These are phyloP conservation scores for Notechis scutatus DNA, from an alignment of 2,113 vertebrate genomes.

Conservation along the genomic window DNA sequence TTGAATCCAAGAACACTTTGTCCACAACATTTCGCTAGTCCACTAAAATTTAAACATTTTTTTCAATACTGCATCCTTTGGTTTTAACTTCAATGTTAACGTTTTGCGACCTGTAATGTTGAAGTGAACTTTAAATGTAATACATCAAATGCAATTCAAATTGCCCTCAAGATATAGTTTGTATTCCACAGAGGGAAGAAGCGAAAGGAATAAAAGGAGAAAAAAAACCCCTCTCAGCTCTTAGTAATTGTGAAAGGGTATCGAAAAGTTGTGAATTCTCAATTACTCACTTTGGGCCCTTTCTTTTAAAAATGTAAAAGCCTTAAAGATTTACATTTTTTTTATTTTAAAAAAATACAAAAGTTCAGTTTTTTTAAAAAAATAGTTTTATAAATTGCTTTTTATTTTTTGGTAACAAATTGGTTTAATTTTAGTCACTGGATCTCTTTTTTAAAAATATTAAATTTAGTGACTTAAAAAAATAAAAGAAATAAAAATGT, in stretches of 20 bases:
- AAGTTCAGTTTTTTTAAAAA: neutral
- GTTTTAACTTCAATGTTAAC: too few relatives aligned
- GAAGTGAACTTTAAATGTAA: too few relatives aligned
- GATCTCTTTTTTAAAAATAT: neutral
- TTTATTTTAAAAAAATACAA: neutral
- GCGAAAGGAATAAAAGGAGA: too few relatives aligned
- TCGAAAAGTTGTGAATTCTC: neutral
- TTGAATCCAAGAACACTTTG: neutral
- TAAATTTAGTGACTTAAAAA: neutral
- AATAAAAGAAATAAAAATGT: neutral
- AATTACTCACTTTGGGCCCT: neutral
- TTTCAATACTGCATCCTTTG: too few relatives aligned
- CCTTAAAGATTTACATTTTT: neutral
- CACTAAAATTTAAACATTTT: neutral
- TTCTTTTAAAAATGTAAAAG: neutral
- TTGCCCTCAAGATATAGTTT: too few relatives aligned
- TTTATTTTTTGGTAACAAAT: neutral
- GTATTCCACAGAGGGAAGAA: too few relatives aligned
- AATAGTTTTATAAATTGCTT: neutral
- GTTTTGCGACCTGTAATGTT: too few relatives aligned
- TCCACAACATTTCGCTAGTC: neutral
- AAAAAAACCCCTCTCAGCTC: neutral
- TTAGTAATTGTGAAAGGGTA: neutral
- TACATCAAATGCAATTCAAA: too few relatives aligned
- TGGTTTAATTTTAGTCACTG: neutral